phyloP scores from a whole-genome alignment of 2,888 invertebrate species.

The Thymelicus acteon region DNA sequence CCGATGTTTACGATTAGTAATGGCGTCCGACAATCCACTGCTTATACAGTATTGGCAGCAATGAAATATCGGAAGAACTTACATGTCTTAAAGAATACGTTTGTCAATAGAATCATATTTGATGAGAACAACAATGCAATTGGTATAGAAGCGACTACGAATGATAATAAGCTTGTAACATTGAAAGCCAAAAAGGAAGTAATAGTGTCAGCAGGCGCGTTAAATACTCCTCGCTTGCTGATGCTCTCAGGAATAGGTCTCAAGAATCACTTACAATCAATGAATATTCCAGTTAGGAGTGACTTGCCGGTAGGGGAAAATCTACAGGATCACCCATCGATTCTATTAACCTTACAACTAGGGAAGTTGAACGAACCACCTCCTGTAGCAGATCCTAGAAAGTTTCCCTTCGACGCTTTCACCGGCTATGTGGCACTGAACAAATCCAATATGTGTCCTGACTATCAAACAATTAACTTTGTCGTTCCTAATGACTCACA shows the following conservation, averaged over 20 bases:
- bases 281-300: slow-evolving; percentile 49
- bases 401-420: slow-evolving; percentile 46
- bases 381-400: slow-evolving; percentile 34
- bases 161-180: slow-evolving; percentile 41
- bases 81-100: slow-evolving; percentile 51
- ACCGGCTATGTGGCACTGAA: slow-evolving; percentile 46
- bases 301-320: slow-evolving; percentile 59
- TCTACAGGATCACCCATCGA: slow-evolving; percentile 51
- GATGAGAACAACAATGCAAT: slow-evolving; percentile 53
- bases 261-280: slow-evolving; percentile 48
- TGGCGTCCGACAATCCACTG: slow-evolving; percentile 53
- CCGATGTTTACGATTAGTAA: slow-evolving; percentile 51
- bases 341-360: slow-evolving; percentile 39
- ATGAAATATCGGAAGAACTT: slow-evolving; percentile 49
- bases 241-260: slow-evolving; percentile 63
- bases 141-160: slow-evolving; percentile 48
- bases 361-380: slow-evolving; percentile 30
- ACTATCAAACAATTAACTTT: slow-evolving; percentile 50
- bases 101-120: slow-evolving; percentile 53
- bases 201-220: slow-evolving; percentile 56
- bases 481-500: slow-evolving; percentile 45
- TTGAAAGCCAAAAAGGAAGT: slow-evolving; percentile 53
- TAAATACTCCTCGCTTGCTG: slow-evolving; percentile 56
- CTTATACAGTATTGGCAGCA: slow-evolving; percentile 49
- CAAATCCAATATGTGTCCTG: slow-evolving; percentile 44